Percentiles rank a stretch among this genome's conserved stretches.
Evolutionary conservation across 1,140 invertebrate genomes (phyloP).

Genomic region (Sarcophaga bullata): DNA sequence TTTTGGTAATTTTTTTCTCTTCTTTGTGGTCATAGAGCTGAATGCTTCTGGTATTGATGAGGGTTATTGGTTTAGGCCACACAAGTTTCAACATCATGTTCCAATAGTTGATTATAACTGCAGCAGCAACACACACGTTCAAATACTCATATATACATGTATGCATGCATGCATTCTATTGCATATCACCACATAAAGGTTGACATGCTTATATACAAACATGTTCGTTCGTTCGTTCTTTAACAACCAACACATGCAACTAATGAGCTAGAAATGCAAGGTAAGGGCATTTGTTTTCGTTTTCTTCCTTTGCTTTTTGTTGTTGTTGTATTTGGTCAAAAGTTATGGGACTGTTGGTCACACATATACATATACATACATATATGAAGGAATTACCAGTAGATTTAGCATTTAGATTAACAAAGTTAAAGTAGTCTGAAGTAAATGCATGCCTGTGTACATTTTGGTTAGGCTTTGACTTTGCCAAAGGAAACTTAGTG

Average conservation of each 20-base stretch:
- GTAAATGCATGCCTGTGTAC: background rate
- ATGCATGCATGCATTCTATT: background rate
- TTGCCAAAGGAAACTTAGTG: too few species aligned
- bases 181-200: too few species aligned
- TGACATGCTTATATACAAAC: background rate
- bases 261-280: constrained; percentile 19
- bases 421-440: background rate
- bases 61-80: constrained; percentile 18
- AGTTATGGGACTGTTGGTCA: background rate
- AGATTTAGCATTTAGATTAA: too few species aligned
- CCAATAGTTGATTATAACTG: background rate
- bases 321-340: too few species aligned
- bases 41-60: background rate
- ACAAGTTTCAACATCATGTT: background rate
- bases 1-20: too few species aligned
- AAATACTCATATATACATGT: background rate
- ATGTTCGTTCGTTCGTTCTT: background rate
- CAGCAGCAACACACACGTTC: background rate
- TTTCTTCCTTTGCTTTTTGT: too few species aligned
- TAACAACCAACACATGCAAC: background rate
- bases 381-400: background rate
- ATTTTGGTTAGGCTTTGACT: background rate
- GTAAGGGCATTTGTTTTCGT: background rate
- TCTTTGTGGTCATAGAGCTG: too few species aligned
- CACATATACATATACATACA: background rate